phyloP scores from a whole-genome alignment of 2,113 vertebrate genomes.

The Oxyura jamaicensis region DNA sequence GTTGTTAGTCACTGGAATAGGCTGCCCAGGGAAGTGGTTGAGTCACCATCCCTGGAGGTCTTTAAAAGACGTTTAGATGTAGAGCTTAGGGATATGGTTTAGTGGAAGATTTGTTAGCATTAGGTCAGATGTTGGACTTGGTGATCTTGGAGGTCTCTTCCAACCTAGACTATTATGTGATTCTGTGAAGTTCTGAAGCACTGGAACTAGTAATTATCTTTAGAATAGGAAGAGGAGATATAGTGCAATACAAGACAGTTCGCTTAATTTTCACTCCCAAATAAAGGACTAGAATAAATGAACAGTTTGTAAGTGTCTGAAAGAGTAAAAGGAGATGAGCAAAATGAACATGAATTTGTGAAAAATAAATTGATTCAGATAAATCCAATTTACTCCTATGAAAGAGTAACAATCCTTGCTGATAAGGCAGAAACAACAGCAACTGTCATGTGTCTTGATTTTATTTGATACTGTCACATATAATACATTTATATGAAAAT shows the following conservation, averaged over 20 bases:
- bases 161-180: no score
- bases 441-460: not conserved
- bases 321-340: not conserved
- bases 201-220: no score
- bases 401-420: not conserved
- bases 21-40: no score
- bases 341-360: not conserved
- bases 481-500: not conserved
- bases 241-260: not conserved
- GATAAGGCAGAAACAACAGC: not conserved
- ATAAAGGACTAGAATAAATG: not conserved
- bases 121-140: no score
- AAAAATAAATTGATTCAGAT: not conserved
- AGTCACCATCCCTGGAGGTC: no score
- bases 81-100: no score
- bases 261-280: not conserved
- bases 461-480: not conserved
- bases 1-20: no score
- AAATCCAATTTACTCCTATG: not conserved
- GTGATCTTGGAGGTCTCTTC: no score
- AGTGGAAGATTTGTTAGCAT: no score
- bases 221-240: no score
- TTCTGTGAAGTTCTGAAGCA: no score
- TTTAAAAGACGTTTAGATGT: no score
- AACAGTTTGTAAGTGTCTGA: not conserved